Evolutionary conservation across 1,140 invertebrate species (phyloP).

Genomic region (Sesamia nonagrioides): DNA sequence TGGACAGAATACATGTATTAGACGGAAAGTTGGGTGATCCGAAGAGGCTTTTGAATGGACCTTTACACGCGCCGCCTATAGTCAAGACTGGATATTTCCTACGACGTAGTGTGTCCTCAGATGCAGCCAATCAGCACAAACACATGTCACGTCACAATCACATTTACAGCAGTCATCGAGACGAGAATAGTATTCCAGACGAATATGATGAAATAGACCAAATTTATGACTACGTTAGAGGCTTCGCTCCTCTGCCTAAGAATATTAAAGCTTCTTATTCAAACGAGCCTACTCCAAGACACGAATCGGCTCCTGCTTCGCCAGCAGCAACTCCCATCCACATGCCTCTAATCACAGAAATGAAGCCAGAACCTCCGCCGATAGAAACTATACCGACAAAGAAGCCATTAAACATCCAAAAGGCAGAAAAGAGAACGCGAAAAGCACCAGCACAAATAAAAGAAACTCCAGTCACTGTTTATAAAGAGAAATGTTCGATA

Average conservation of each 20-base stretch:
- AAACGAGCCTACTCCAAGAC: conserved; percentile 78
- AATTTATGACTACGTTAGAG: conserved; percentile 98
- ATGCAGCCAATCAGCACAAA: conserved; percentile 89
- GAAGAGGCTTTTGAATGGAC: conserved; percentile 86
- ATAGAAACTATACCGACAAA: conserved; percentile 96
- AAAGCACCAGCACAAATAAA: conserved; percentile 84
- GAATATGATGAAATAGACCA: conserved; percentile 99
- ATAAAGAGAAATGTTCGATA: conserved; percentile 85
- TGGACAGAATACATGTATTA: conserved; percentile 94
- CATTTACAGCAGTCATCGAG: conserved; percentile 85
- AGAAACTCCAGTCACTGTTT: conserved; percentile 88
- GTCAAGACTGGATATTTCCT: conserved; percentile 89
- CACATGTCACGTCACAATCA: conserved; percentile 84
- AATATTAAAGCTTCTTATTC: conserved; percentile 91
- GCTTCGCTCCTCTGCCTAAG: conserved; percentile 95
- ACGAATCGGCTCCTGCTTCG: conserved; percentile 84
- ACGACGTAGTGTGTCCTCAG: conserved; percentile 92
- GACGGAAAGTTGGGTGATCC: conserved; percentile 92
- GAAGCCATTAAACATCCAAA: conserved; percentile 88
- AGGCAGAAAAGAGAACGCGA: conserved; percentile 91
- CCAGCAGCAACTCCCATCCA: conserved; percentile 86
- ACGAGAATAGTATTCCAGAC: conserved; percentile 89
- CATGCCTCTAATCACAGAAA: conserved; percentile 88
- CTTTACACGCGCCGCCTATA: conserved; percentile 85
- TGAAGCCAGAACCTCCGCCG: conserved; percentile 95